Evolutionary conservation across 2,113 vertebrate species (phyloP).

Genomic region (Polyodon spathula): DNA sequence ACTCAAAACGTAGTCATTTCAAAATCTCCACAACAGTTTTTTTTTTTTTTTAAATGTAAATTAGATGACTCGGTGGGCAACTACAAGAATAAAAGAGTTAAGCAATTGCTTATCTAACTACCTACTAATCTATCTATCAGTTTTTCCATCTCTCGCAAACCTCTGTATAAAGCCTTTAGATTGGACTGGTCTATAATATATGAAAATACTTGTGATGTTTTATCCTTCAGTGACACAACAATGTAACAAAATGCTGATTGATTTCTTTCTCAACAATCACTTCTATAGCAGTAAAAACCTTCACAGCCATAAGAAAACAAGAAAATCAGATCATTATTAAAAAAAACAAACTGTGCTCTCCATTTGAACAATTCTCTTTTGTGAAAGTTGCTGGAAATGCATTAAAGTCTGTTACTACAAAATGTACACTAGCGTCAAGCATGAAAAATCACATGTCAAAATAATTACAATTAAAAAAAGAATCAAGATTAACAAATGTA

Average conservation of each 20-base stretch:
- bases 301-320: not conserved
- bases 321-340: not conserved
- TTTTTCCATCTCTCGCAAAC: not conserved
- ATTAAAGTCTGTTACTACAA: too few relatives aligned
- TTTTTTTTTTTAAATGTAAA: not conserved
- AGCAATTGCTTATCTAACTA: constrained; percentile 8
- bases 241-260: not conserved
- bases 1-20: not conserved
- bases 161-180: constrained; percentile 10
- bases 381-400: too few relatives aligned
- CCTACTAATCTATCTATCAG: constrained; percentile 2
- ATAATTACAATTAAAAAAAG: too few relatives aligned
- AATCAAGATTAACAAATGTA: too few relatives aligned
- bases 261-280: not conserved
- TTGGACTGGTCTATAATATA: constrained; percentile 6
- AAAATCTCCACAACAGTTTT: not conserved
- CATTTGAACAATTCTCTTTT: too few relatives aligned
- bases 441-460: too few relatives aligned
- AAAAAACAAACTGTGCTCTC: not conserved
- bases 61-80: not conserved
- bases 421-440: too few relatives aligned
- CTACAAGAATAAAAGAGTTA: not conserved
- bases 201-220: not conserved
- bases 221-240: not conserved
- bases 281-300: not conserved